Evolutionary conservation across 1,140 invertebrate genomes (phyloP).

Genomic region (Meloidogyne exigua): DNA sequence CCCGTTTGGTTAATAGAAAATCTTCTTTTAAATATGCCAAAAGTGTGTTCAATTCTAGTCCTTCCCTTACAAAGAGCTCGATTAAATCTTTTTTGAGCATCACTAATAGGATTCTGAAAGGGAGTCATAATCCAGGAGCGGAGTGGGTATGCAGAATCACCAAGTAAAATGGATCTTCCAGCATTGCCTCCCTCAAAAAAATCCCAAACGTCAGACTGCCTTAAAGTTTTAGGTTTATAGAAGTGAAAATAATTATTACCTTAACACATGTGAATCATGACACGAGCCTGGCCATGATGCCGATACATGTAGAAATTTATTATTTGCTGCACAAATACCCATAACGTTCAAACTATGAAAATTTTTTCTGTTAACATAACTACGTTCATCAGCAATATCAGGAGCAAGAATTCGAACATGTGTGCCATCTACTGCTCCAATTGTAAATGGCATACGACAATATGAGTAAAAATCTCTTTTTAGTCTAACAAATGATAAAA

Average conservation of each 20-base stretch:
- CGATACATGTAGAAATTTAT: not conserved
- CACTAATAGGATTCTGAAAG: not conserved
- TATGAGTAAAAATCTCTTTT: too few species aligned
- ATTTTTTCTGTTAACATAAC: slow-evolving; percentile 6
- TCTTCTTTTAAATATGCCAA: too few species aligned
- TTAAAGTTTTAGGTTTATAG: not conserved
- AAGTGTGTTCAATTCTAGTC: too few species aligned
- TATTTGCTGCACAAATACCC: not conserved
- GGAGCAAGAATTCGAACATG: not conserved
- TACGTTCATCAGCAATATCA: not conserved
- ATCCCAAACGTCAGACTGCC: not conserved
- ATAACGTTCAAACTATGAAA: not conserved
- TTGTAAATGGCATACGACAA: not conserved
- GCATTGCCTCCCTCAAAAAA: not conserved
- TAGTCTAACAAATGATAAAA: too few species aligned
- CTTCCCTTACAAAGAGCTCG: too few species aligned
- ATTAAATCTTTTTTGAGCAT: too few species aligned
- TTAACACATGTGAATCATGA: not conserved
- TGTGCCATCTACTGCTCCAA: not conserved
- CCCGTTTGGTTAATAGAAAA: too few species aligned
- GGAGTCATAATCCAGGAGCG: not conserved
- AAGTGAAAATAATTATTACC: not conserved
- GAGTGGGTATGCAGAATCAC: not conserved
- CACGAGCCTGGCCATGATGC: not conserved
- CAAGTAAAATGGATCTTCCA: not conserved